A percentile compares a stretch with the other conserved stretches of the same genome.
These are phyloP conservation scores for Quadroppia sp. DNA, from an alignment of 2,888 invertebrate species.

Conservation along the genomic window DNA sequence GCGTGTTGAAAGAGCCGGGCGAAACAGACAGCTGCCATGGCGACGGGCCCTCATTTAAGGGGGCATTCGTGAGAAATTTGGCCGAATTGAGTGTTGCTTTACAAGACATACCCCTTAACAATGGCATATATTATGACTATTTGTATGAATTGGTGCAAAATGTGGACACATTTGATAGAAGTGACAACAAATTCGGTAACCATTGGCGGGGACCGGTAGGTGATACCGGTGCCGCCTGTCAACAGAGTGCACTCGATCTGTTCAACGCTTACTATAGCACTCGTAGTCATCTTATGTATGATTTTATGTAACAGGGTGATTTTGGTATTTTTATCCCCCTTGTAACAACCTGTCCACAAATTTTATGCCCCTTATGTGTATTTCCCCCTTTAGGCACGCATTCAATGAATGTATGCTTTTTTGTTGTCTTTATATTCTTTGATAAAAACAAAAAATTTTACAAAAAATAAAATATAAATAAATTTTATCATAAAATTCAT, in stretches of 20 bases:
- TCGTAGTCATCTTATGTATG: too few relatives aligned
- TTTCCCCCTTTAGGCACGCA: too few relatives aligned
- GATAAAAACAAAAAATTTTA: too few relatives aligned
- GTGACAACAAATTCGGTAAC: background rate
- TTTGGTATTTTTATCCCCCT: too few relatives aligned
- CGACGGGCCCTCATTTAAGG: slow-evolving; percentile 1
- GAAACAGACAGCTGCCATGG: background rate
- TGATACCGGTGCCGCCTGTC: background rate
- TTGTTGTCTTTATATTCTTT: too few relatives aligned
- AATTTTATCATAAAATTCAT: too few relatives aligned
- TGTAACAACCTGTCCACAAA: too few relatives aligned
- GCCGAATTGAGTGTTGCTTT: background rate
- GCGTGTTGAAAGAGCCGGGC: background rate
- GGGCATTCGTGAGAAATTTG: background rate
- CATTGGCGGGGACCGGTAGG: background rate
- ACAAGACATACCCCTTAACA: background rate
- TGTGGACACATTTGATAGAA: background rate
- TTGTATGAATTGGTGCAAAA: background rate
- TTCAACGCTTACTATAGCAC: too few relatives aligned
- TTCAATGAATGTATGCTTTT: too few relatives aligned
- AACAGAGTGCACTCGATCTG: background rate
- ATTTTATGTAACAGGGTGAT: too few relatives aligned
- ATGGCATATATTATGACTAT: background rate
- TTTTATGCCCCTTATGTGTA: too few relatives aligned
- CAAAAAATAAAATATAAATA: too few relatives aligned